Evolutionary conservation across 2,888 invertebrate species (phyloP).

Genomic region (Kryphioiulus occultus): DNA sequence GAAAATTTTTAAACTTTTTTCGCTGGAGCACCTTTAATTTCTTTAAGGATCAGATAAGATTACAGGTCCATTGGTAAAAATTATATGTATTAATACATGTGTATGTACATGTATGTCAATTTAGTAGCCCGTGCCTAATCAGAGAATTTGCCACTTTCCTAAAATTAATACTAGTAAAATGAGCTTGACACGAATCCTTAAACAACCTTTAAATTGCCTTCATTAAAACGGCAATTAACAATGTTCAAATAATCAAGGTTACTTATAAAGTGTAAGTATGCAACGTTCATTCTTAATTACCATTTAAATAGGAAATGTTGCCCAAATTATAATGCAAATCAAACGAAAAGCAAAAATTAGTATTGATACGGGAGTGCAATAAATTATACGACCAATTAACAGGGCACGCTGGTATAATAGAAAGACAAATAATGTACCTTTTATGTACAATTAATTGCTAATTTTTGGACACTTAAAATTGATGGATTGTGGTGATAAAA

Average conservation of each 20-base stretch:
- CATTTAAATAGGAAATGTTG: slow-evolving; percentile 1
- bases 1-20: too few species aligned
- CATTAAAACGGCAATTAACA: background rate
- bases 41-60: too few species aligned
- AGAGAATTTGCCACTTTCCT: background rate
- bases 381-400: background rate
- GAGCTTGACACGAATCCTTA: background rate
- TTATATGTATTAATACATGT: too few species aligned
- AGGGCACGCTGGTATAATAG: background rate
- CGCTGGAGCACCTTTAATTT: too few species aligned
- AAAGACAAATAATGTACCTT: too few species aligned
- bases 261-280: background rate
- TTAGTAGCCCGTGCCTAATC: too few species aligned
- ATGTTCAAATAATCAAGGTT: background rate
- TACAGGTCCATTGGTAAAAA: too few species aligned
- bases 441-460: background rate
- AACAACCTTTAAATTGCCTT: background rate
- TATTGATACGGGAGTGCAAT: background rate
- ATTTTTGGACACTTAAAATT: background rate
- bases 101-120: too few species aligned
- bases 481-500: background rate
- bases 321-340: background rate
- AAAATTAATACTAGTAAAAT: background rate
- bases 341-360: background rate
- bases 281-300: background rate